A percentile compares a stretch with the other conserved stretches of the same genome.
Conservation (phyloP, 2,113 vertebrate species). For the Thoracochromis brauschi region DNA sequence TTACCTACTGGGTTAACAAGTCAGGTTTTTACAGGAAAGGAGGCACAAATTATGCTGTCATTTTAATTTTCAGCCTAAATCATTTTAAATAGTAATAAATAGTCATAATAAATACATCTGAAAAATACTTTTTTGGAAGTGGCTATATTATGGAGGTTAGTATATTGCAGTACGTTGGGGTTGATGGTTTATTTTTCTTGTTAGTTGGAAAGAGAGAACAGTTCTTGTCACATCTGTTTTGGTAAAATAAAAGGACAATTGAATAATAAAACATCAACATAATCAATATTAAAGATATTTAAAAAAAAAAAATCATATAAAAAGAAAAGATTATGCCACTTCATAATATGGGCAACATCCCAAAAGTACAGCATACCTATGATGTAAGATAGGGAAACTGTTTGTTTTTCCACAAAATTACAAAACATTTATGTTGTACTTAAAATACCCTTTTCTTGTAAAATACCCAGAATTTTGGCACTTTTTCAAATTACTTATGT, state of each 20-base stretch:
- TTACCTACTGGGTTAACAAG: neutral
- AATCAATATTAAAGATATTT: neutral
- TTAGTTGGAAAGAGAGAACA: neutral
- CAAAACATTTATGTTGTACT: neutral
- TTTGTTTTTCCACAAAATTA: neutral
- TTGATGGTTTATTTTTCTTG: neutral
- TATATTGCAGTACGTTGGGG: fast-evolving
- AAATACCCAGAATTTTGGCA: neutral
- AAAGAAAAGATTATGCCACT: neutral
- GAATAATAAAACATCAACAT: neutral
- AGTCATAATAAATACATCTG: neutral
- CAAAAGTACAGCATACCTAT: neutral
- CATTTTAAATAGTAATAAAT: neutral
- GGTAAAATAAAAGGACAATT: neutral
- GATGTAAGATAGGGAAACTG: neutral
- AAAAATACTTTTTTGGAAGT: neutral
- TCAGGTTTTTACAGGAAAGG: neutral
- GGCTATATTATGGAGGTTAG: neutral
- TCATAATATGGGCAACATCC: neutral
- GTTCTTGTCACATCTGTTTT: neutral
- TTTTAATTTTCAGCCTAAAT: neutral
- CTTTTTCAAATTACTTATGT: neutral
- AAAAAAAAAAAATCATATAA: neutral
- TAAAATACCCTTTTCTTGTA: neutral
- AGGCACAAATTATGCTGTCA: neutral